phyloP scores from a whole-genome alignment of 2,888 invertebrate species.

The Balanococcus diminutus region DNA sequence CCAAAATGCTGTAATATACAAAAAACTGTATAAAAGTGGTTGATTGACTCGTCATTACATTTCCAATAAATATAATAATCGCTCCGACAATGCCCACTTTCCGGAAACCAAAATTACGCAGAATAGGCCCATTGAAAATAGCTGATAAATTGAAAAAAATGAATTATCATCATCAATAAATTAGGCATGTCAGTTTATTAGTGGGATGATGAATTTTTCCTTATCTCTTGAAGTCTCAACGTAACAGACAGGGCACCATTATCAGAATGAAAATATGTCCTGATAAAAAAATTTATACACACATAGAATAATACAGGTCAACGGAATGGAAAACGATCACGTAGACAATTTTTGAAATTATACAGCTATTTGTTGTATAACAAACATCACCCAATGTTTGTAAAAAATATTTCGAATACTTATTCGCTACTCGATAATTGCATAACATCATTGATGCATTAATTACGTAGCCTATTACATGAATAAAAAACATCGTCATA shows the following conservation, averaged over 20 bases:
- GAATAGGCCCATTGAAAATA: constrained; percentile 70
- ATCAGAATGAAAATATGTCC: neutral
- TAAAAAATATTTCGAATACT: neutral
- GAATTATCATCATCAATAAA: constrained; percentile 10
- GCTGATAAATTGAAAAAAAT: constrained; percentile 61
- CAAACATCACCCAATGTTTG: neutral
- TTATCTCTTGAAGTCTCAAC: neutral
- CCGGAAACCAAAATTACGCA: constrained; percentile 69
- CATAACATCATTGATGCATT: neutral
- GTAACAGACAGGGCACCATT: neutral
- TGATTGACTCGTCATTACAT: constrained; percentile 68
- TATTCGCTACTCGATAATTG: too few relatives aligned
- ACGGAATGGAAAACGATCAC: neutral
- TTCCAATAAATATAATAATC: constrained; percentile 65
- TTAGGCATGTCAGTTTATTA: neutral
- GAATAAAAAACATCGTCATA: neutral
- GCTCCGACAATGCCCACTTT: constrained; percentile 69
- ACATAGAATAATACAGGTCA: neutral
- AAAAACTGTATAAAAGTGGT: constrained; percentile 68
- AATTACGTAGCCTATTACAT: constrained; percentile 1
- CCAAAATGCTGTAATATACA: constrained; percentile 71
- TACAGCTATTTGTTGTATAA: neutral
- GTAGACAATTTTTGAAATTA: neutral
- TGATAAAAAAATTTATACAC: constrained; percentile 1
- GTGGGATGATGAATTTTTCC: neutral